Evolutionary conservation across 2,888 invertebrate species (phyloP).

Genomic region (Epirrhoe tristata): DNA sequence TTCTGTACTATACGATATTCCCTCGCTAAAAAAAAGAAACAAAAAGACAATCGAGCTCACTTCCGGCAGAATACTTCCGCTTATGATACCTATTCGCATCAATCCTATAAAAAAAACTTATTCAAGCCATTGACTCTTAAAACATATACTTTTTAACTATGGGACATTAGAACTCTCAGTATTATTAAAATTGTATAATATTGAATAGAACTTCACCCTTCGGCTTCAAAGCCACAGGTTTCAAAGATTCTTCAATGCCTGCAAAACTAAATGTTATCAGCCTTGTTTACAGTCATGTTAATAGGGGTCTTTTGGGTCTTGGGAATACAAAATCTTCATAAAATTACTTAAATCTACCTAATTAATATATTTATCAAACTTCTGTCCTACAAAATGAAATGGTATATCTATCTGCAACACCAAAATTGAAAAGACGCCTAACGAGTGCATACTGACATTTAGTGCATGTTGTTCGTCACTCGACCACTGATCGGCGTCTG

Average conservation of each 20-base stretch:
- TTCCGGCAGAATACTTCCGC: constrained; percentile 75
- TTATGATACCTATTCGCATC: constrained; percentile 47
- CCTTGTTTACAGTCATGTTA: too few relatives aligned
- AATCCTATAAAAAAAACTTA: background rate
- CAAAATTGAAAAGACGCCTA: constrained; percentile 21
- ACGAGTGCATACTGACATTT: constrained; percentile 42
- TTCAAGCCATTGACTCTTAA: background rate
- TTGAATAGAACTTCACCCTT: too few relatives aligned
- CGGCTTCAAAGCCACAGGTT: too few relatives aligned
- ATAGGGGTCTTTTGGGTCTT: too few relatives aligned
- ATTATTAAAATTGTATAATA: too few relatives aligned
- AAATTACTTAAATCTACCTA: background rate
- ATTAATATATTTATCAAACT: background rate
- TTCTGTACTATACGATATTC: constrained; percentile 57
- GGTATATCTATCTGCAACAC: constrained; percentile 11
- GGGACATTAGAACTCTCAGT: background rate
- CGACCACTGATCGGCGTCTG: constrained; percentile 35
- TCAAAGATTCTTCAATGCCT: too few relatives aligned
- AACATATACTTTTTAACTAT: background rate
- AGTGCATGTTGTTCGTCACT: constrained; percentile 40
- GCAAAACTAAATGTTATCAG: too few relatives aligned
- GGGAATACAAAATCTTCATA: background rate
- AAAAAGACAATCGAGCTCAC: constrained; percentile 65
- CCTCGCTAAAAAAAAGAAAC: constrained; percentile 64
- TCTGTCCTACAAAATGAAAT: constrained; percentile 1